A percentile compares a stretch with the other conserved stretches of the same genome.
Evolutionary conservation across 2,797 vertebrate genomes (phyloP).

Genomic region (Phaenicophaeus curvirostris): DNA sequence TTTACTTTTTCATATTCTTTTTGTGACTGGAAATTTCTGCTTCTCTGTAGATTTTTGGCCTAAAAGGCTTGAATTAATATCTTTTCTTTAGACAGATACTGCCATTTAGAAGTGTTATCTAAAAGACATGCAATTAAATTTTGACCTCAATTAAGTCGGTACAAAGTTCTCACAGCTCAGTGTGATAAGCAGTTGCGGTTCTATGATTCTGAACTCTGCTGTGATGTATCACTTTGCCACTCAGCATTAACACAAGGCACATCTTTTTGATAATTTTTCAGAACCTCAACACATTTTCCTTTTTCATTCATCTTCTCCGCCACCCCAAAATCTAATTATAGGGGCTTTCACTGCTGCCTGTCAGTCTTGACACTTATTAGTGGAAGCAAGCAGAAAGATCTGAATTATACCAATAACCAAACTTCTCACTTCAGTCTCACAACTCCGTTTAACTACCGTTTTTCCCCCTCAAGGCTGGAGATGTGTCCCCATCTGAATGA

Average conservation of each 20-base stretch:
- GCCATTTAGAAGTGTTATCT: conserved; percentile 11
- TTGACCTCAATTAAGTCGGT: conserved; percentile 26
- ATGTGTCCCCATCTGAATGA: not conserved
- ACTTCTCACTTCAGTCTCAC: not conserved
- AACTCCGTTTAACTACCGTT: not conserved
- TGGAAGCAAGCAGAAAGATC: not conserved
- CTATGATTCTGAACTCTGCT: conserved; percentile 9
- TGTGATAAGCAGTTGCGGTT: conserved; percentile 13
- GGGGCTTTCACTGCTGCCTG: not conserved
- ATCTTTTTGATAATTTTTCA: not conserved
- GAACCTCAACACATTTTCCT: not conserved
- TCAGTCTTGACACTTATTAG: not conserved
- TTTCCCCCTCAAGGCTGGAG: not conserved
- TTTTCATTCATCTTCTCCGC: not conserved
- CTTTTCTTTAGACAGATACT: not conserved
- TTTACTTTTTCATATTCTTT: not conserved
- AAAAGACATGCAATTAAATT: conserved; percentile 27
- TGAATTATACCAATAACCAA: not conserved
- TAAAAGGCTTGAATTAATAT: conserved; percentile 21
- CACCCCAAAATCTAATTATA: not conserved
- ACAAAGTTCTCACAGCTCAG: not conserved
- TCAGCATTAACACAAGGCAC: not conserved
- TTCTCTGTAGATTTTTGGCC: not conserved
- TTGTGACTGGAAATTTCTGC: not conserved
- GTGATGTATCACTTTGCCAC: not conserved